Conservation (phyloP, 2,888 invertebrate species). For the Lithodes maja region DNA sequence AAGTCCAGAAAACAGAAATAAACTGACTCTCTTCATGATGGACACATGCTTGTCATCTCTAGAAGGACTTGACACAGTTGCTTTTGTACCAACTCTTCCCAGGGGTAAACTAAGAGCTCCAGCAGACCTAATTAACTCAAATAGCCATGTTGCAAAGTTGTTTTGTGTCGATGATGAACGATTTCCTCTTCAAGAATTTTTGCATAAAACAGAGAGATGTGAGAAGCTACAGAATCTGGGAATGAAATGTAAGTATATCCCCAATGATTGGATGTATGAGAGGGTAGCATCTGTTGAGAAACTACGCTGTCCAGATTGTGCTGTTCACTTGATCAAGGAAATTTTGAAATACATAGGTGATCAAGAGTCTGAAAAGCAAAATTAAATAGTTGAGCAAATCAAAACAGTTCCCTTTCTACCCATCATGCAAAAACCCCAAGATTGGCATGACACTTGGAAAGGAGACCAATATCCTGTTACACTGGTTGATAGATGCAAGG, state of each 20-base stretch:
- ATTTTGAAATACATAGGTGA: conserved; percentile 29
- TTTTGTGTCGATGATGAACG: conserved; percentile 37
- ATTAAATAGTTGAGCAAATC: not conserved
- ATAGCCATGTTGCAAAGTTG: conserved; percentile 4
- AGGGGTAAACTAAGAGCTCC: conserved; percentile 14
- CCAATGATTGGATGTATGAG: conserved; percentile 27
- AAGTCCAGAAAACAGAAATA: conserved; percentile 10
- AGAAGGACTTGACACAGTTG: not conserved
- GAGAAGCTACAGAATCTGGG: conserved; percentile 3
- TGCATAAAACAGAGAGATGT: not conserved
- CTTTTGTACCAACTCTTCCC: conserved; percentile 37
- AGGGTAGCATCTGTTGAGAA: conserved; percentile 10
- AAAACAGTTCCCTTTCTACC: conserved; percentile 36
- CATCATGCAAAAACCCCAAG: conserved; percentile 39
- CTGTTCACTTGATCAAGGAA: not conserved
- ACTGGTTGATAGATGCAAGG: not conserved
- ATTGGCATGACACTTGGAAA: conserved; percentile 31
- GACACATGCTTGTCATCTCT: not conserved
- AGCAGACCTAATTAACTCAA: conserved; percentile 16
- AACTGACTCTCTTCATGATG: conserved; percentile 25
- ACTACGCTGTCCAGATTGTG: conserved; percentile 34
- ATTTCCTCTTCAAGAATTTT: conserved; percentile 31
- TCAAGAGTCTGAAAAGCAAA: not conserved
- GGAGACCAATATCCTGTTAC: not conserved
- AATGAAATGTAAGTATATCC: not conserved